Evolutionary conservation across 2,888 invertebrate genomes (phyloP), one percentile per base, ranked within the genome.

Genomic region (Agapostemon virescens): DNA sequence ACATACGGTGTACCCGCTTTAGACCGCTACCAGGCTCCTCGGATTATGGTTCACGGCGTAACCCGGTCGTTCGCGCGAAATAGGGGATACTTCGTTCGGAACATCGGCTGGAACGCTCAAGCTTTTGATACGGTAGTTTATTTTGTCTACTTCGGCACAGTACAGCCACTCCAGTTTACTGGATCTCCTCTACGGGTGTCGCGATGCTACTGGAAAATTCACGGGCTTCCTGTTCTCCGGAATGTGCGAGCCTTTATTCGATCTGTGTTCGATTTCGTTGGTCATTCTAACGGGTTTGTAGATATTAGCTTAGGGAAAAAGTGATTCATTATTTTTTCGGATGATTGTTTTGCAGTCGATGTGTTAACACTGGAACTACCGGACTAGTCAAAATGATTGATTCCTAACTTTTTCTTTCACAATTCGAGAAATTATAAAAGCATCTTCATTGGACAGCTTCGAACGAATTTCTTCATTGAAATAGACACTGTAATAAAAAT

Each of bases 1-100:
- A 58, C 36, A 23, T n/a, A 38, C 58, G 64, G 69, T 66, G n/a
- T 49, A n/a, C 49, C 67, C 52, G 30, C 40, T 42, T 33, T 42
- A n/a, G 40, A 30, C 49, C 30, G 6, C 5, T 11, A 6, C 13
- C 17, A 23, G 33, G 36, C 36, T 36, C 49, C 49, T 49, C 42
- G 67, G 30, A 67, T 45, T 42, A 42, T 33, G 63, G 33, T 63
- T 63, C 36, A 61, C 20, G 33, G 58, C 33, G 58, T 61, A 61
- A 61, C 58, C 30, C 58, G 33, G 33, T 61, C 58, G 58, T 61
- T 61, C 58, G 33, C 58, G 58, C 58, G 58, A 30, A 30, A 33
- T 33, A 30, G 20, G 33, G 58, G 58, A 61, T 33, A 61, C 58
- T 33, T 61, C 20, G 58, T 61, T 61, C 58, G 33, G 58, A 30